Evolutionary conservation across 2,113 vertebrate genomes (phyloP).

Genomic region (Scopus umbretta): DNA sequence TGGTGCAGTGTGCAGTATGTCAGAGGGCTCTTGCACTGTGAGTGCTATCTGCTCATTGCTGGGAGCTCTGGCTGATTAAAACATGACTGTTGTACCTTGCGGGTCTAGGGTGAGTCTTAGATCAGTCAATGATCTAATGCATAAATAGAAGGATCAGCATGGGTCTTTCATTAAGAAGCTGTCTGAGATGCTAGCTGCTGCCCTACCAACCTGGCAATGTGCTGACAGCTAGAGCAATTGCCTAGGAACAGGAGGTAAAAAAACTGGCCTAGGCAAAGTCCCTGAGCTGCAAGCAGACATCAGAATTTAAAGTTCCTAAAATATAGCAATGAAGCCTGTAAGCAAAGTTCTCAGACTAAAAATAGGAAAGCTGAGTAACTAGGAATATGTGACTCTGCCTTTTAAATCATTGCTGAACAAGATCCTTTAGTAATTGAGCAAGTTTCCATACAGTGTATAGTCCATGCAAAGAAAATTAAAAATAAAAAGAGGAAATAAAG

Average conservation of each 20-base stretch:
- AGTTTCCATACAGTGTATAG: background rate
- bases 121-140: conserved; percentile 17
- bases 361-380: background rate
- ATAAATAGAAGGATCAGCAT: background rate
- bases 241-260: background rate
- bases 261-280: background rate
- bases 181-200: background rate
- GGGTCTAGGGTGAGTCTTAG: background rate
- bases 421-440: background rate
- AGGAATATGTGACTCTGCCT: background rate
- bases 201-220: background rate
- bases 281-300: background rate
- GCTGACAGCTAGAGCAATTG: background rate
- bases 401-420: background rate
- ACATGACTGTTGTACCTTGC: background rate
- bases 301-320: background rate
- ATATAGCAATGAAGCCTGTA: background rate
- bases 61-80: background rate
- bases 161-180: background rate
- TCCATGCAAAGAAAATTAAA: background rate
- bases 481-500: background rate
- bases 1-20: background rate
- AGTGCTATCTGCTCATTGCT: background rate
- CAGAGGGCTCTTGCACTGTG: background rate
- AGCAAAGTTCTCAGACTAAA: background rate